Evolutionary conservation across 2,888 invertebrate genomes (phyloP).

Genomic region (Chalcosyrphus nemorum): DNA sequence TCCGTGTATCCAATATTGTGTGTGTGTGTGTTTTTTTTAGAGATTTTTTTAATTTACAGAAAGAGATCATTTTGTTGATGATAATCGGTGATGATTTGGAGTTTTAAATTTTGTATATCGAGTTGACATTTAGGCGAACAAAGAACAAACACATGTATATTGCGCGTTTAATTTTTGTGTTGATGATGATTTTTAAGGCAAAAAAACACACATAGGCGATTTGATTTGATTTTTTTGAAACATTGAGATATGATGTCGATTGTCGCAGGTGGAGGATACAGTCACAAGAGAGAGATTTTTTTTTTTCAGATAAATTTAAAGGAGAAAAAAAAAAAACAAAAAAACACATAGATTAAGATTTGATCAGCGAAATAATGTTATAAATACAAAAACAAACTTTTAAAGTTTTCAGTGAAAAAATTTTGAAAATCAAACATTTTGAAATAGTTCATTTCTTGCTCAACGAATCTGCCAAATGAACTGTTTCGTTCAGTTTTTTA

Average conservation of each 20-base stretch:
- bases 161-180: constrained; percentile 37
- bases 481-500: constrained; percentile 1
- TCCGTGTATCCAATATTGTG: constrained; percentile 51
- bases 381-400: constrained; percentile 62
- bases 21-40: constrained; percentile 43
- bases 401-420: constrained; percentile 11
- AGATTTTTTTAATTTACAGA: constrained; percentile 30
- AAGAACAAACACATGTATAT: constrained; percentile 51
- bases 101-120: constrained; percentile 31
- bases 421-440: constrained; percentile 15
- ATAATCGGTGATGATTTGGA: constrained; percentile 49
- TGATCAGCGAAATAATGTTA: constrained; percentile 39
- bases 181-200: constrained; percentile 51
- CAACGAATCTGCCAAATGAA: constrained; percentile 15
- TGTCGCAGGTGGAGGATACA: constrained; percentile 54
- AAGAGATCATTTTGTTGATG: constrained; percentile 52
- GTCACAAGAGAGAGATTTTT: constrained; percentile 41
- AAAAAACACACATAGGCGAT: constrained; percentile 58
- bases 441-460: constrained; percentile 18
- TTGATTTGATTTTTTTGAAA: constrained; percentile 34
- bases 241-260: constrained; percentile 61
- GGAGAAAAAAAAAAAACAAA: constrained; percentile 57
- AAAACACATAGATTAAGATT: constrained; percentile 54
- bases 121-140: constrained; percentile 54
- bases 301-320: constrained; percentile 18